Evolutionary conservation across 2,797 vertebrate genomes (phyloP), one percentile per base, ranked within the genome.

Genomic region (Halcyon chelicuti): DNA sequence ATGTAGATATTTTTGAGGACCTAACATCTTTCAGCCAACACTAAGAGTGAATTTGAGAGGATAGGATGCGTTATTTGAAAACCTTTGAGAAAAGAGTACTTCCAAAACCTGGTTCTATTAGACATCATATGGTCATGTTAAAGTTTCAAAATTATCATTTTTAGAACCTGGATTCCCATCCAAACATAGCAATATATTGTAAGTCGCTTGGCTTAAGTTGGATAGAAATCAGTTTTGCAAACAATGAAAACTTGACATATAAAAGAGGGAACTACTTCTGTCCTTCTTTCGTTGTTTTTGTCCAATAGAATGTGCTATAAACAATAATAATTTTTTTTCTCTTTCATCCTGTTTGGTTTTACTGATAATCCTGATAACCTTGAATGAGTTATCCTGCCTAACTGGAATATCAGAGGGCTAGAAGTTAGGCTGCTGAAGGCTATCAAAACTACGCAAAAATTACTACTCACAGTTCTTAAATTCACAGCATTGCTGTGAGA

Each of bases 401-500:
- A 52, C 0, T 49, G 14, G 37, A 92, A 40, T 4, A 68, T 10
- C 28, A 68, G 47, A n/a, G 19, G 22, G 7, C 3, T 31, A 74
- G 20, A 21, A 47, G 33, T 46, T 29, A 37, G 11, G 37, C 17
- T 80, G 31, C 9, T 39, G 17, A 75, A 65, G 23, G 10, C 29
- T 71, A 37, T 31, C 25, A 65, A 60, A 82, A 47, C 46, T 23
- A 11, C 12, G 2, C 31, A 46, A 61, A 68, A 78, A 49, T 8
- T 37, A 31, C 12, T 6, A 22, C 8, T 74, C 35, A 14, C 7
- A 60, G 5, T 54, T 40, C 5, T 46, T 40, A 67, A 55, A 4
- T 75, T 78, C 7, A 16, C 31, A 89, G 5, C 8, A 46, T 3
- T 63, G 49, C 9, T 0, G 0, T 57, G 33, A 42, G 8, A 40